phyloP scores from a whole-genome alignment of 2,113 vertebrate genomes.

The Amblyopsis rosae region DNA sequence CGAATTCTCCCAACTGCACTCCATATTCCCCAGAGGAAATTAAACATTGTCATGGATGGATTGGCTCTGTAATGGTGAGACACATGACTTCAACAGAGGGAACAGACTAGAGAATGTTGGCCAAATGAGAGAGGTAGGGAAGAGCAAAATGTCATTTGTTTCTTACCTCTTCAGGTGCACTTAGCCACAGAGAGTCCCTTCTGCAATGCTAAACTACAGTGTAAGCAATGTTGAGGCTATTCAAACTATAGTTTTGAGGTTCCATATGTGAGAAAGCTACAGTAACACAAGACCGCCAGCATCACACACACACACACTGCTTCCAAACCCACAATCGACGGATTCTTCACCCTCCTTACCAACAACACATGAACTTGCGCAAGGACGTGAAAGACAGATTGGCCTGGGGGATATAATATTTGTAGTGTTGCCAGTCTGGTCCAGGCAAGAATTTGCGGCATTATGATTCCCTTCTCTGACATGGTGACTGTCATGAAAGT shows the following conservation, averaged over 20 bases:
- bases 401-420: too few relatives aligned
- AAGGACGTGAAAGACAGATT: too few relatives aligned
- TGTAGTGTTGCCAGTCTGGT: too few relatives aligned
- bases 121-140: conserved; percentile 91
- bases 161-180: conserved; percentile 97
- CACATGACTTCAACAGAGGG: conserved; percentile 93
- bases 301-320: too few relatives aligned
- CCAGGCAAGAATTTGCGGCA: too few relatives aligned
- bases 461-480: too few relatives aligned
- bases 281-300: too few relatives aligned
- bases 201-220: conserved; percentile 50
- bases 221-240: conserved; percentile 56
- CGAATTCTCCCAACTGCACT: conserved; percentile 66
- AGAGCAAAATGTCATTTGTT: conserved; percentile 97
- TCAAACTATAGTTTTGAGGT: conserved; percentile 24
- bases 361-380: too few relatives aligned
- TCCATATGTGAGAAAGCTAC: not conserved
- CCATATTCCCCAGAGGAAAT: conserved; percentile 94
- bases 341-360: too few relatives aligned
- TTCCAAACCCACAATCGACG: too few relatives aligned
- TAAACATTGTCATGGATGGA: conserved; percentile 99
- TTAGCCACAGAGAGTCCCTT: conserved; percentile 63
- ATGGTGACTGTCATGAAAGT: too few relatives aligned
- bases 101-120: conserved; percentile 86
- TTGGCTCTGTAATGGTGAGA: conserved; percentile 97